Evolutionary conservation across 2,797 vertebrate genomes (phyloP).

Genomic region (Darevskia mixta): DNA sequence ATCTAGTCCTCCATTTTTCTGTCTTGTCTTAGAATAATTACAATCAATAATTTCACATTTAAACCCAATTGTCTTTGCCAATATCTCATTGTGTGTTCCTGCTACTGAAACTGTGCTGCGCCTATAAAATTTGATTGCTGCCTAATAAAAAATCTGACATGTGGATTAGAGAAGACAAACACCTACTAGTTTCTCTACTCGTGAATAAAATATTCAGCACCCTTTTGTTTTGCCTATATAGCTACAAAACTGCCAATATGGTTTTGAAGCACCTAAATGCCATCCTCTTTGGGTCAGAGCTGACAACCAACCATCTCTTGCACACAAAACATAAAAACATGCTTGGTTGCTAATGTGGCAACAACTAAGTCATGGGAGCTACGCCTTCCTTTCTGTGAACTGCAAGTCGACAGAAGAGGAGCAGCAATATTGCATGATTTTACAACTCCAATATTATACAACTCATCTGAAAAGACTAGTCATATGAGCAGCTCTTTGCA

Average conservation of each 20-base stretch:
- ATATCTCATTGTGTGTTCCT: not conserved
- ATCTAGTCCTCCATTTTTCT: not conserved
- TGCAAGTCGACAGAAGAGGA: not conserved
- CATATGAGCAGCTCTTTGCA: not conserved
- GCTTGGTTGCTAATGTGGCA: not conserved
- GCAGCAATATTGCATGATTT: not conserved
- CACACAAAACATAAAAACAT: not conserved
- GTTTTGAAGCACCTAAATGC: not conserved
- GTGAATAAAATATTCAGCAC: not conserved
- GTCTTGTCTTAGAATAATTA: not conserved
- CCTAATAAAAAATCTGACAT: slow-evolving; percentile 2
- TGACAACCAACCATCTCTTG: not conserved
- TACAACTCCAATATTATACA: not conserved
- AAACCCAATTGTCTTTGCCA: slow-evolving; percentile 7
- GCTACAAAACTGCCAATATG: not conserved
- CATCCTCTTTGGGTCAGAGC: not conserved
- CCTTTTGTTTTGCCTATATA: not conserved
- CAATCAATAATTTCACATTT: not conserved
- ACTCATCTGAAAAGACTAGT: not conserved
- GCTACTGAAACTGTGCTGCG: slow-evolving; percentile 4
- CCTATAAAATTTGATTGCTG: slow-evolving; percentile 11
- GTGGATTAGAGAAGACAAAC: slow-evolving; percentile 4
- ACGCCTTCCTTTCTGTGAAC: not conserved
- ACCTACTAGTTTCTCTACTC: not conserved
- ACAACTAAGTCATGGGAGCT: not conserved